A percentile compares a stretch with the other conserved stretches of the same genome.
phyloP scores from a whole-genome alignment of 2,888 invertebrate species.

The Acronicta aceris region DNA sequence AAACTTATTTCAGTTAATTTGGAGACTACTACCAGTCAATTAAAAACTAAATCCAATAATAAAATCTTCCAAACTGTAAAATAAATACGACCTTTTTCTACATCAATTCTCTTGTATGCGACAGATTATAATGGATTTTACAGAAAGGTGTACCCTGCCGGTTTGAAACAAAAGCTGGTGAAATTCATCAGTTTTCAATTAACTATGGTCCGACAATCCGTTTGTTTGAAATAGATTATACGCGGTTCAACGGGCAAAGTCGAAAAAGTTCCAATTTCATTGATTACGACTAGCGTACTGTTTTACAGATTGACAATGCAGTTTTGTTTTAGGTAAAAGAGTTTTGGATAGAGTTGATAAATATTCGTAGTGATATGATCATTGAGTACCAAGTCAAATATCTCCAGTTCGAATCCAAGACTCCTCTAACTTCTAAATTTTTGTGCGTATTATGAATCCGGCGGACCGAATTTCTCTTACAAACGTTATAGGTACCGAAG shows the following conservation, averaged over 20 bases:
- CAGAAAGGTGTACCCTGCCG: constrained; percentile 43
- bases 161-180: constrained; percentile 57
- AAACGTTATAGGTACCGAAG: too few species aligned
- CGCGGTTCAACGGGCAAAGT: constrained; percentile 57
- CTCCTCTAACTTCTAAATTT: too few species aligned
- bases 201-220: constrained; percentile 61
- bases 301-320: constrained; percentile 35
- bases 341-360: not conserved
- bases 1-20: too few species aligned
- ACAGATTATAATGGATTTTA: constrained; percentile 55
- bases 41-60: not conserved
- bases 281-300: constrained; percentile 49
- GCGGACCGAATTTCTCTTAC: too few species aligned
- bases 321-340: constrained; percentile 4
- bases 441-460: too few species aligned
- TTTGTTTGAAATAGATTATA: constrained; percentile 73
- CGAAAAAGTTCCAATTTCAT: constrained; percentile 62
- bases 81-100: constrained; percentile 36
- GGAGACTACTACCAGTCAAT: too few species aligned
- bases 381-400: too few species aligned
- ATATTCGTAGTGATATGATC: too few species aligned
- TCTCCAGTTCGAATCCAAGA: too few species aligned
- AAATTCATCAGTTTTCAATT: constrained; percentile 76
- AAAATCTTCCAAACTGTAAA: too few species aligned
- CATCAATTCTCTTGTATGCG: constrained; percentile 44